phyloP scores from a whole-genome alignment of 2,113 vertebrate species.

The Athene noctua region DNA sequence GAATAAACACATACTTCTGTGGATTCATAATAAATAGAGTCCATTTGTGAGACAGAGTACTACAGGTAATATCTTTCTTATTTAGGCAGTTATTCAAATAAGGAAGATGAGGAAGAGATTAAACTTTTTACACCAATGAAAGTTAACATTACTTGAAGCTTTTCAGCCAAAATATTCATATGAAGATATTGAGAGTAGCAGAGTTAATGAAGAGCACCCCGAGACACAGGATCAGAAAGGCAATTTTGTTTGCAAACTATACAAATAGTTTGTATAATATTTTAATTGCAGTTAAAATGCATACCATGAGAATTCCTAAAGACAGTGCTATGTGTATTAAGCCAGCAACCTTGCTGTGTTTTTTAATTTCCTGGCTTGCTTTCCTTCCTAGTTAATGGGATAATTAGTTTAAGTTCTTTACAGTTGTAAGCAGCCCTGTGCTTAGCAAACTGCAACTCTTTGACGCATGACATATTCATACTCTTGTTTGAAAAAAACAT shows the following conservation, averaged over 20 bases:
- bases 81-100: background rate
- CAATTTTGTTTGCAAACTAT: background rate
- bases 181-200: background rate
- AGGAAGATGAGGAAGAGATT: background rate
- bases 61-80: background rate
- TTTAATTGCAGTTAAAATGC: slow-evolving; percentile 8
- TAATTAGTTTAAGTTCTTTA: background rate
- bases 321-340: background rate
- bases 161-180: background rate
- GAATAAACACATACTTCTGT: background rate
- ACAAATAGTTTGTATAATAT: background rate
- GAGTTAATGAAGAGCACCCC: background rate
- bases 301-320: background rate
- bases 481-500: background rate
- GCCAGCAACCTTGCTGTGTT: background rate
- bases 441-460: background rate
- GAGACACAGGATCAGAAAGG: background rate
- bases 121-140: background rate
- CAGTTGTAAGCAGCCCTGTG: background rate
- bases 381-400: background rate
- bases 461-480: background rate
- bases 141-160: background rate
- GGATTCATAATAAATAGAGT: background rate
- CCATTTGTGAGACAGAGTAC: background rate
- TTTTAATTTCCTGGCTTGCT: background rate